Evolutionary conservation across 2,797 vertebrate genomes (phyloP).

Genomic region (Dicrostonyx torquatus): DNA sequence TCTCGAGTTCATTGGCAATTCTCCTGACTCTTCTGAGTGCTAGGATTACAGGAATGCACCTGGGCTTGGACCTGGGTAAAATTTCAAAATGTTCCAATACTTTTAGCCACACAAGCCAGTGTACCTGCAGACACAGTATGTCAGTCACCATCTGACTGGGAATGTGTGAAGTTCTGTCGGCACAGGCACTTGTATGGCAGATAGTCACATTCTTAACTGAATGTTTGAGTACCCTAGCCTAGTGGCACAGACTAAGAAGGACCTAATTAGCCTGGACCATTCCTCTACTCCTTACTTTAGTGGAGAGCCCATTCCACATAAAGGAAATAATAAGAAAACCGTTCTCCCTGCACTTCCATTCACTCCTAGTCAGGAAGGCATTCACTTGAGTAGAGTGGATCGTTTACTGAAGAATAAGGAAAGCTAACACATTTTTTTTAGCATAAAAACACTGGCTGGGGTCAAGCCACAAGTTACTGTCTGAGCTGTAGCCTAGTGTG

Average conservation of each 20-base stretch:
- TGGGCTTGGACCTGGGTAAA: neutral
- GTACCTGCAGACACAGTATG: neutral
- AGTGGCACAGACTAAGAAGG: neutral
- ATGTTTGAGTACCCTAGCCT: conserved; percentile 18
- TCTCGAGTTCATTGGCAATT: neutral
- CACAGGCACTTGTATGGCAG: neutral
- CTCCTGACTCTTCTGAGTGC: neutral
- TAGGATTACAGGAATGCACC: neutral
- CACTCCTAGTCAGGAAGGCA: conserved; percentile 59
- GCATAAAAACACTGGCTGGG: conserved; percentile 57
- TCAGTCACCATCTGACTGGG: neutral
- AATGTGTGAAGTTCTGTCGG: neutral
- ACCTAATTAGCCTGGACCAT: conserved; percentile 42
- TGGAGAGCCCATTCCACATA: conserved; percentile 48
- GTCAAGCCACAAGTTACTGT: conserved; percentile 70
- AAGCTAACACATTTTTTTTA: conserved; percentile 47
- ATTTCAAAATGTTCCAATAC: neutral
- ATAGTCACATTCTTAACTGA: conserved; percentile 20
- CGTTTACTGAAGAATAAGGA: conserved; percentile 65
- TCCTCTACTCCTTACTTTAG: conserved; percentile 10
- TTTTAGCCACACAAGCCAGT: neutral
- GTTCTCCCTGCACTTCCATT: conserved; percentile 60
- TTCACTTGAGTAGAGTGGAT: conserved; percentile 59
- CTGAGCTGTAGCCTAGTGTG: conserved; percentile 67
- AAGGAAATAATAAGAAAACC: conserved; percentile 67